Evolutionary conservation across 2,113 vertebrate genomes (phyloP), one percentile per base, ranked within the genome.

Genomic region (Balaenoptera acutorostrata): DNA sequence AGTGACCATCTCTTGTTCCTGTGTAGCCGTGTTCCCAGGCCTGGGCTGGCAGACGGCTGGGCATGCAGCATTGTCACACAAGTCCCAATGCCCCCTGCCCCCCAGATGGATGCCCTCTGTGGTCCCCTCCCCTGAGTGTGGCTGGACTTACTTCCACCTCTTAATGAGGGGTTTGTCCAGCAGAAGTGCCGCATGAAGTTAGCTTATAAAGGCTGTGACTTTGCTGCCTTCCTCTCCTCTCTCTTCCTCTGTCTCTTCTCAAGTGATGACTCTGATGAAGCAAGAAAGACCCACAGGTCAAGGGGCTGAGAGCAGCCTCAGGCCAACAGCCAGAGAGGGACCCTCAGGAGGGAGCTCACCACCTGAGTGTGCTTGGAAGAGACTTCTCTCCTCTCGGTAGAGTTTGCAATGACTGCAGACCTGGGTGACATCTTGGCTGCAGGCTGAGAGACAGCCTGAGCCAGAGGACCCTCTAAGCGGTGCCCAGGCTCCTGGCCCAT

Each of bases 1-100:
- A n/a, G 17, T 12, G 21, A 33, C 36, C 6, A 1, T 9, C 15
- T 59, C 11, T 0, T 29, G 10, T 31, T 21, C 18, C 0, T 0
- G 14, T 0, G 4, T 4, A 39, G 6, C 46, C 8, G 4, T 31
- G 20, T 21, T 25, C 14, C 64, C 31, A 44, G 86, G 31, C 44
- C 25, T 17, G n/a, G 29, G 14, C 29, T 21, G n/a, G 11, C 23
- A 29, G 27, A 11, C 44, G 25, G 27, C 7, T 9, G 33, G 31
- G 93, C 23, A 29, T 2, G 15, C 15, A 15, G 13, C 33, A 4
- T 72, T 39, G 21, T 14, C 8, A 52, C 13, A 6, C 10, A 13
- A 1, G 4, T 3, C 57, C 78, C 36, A 0, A 0, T 3, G 44
- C 8, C 20, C 6, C 11, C 8, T 1, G 25, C 4, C 18, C 57